Evolutionary conservation across 1,140 invertebrate species (phyloP).

Genomic region (Hestina assimilis): DNA sequence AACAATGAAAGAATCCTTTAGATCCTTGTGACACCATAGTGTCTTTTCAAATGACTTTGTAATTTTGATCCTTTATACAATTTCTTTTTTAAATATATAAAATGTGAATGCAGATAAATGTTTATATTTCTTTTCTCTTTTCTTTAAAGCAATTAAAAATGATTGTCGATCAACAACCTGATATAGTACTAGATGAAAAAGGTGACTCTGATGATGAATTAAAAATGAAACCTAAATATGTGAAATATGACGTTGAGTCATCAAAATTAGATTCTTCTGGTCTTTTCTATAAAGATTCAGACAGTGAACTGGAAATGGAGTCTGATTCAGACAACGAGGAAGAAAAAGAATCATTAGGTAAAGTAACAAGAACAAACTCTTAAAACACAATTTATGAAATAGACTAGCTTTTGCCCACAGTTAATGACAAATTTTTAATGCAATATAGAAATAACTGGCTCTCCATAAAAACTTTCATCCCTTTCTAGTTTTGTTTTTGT

Average conservation of each 20-base stretch:
- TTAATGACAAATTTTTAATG: too few relatives aligned
- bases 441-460: too few relatives aligned
- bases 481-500: too few relatives aligned
- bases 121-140: slow-evolving; percentile 46
- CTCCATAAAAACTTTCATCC: too few relatives aligned
- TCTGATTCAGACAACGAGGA: slow-evolving; percentile 78
- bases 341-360: slow-evolving; percentile 81
- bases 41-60: too few relatives aligned
- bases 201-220: slow-evolving; percentile 81
- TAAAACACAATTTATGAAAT: too few relatives aligned
- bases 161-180: slow-evolving; percentile 82
- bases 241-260: slow-evolving; percentile 84
- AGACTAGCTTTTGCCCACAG: too few relatives aligned
- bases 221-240: slow-evolving; percentile 78
- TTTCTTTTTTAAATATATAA: too few relatives aligned
- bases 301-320: slow-evolving; percentile 84
- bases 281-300: slow-evolving; percentile 85
- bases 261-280: slow-evolving; percentile 86
- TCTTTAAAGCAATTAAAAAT: slow-evolving; percentile 34
- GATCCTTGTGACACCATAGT: too few relatives aligned
- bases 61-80: too few relatives aligned
- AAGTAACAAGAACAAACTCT: background rate
- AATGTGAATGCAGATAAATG: too few relatives aligned
- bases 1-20: too few relatives aligned
- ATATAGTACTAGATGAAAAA: slow-evolving; percentile 83